These are phyloP conservation scores for Theristicus caerulescens DNA, from an alignment of 2,113 vertebrate species.

Conservation along the genomic window DNA sequence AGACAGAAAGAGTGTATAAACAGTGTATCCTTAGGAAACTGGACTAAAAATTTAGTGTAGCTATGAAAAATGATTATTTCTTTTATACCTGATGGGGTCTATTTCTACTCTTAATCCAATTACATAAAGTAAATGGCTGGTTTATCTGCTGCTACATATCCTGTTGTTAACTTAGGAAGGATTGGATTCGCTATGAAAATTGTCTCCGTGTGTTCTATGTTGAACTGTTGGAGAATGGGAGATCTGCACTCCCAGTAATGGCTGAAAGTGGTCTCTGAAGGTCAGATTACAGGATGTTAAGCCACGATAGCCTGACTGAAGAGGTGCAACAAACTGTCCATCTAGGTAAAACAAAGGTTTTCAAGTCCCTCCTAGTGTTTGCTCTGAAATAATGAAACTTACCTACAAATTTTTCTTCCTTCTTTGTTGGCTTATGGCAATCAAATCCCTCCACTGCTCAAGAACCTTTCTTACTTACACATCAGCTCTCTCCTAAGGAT, in stretches of 20 bases:
- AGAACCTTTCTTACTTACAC: background rate
- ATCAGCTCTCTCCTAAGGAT: background rate
- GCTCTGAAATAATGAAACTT: background rate
- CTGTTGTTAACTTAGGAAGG: background rate
- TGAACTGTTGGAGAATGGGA: background rate
- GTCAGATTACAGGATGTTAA: background rate
- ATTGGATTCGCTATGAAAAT: background rate
- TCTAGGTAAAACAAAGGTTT: background rate
- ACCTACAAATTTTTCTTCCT: background rate
- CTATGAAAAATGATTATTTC: background rate
- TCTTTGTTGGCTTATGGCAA: background rate
- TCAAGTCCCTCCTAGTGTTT: background rate
- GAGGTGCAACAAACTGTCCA: background rate
- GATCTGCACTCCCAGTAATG: background rate
- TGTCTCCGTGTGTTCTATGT: rapidly evolving
- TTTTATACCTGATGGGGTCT: background rate
- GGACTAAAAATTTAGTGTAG: background rate
- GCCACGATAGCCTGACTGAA: background rate
- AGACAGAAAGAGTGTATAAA: background rate
- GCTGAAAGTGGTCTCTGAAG: background rate
- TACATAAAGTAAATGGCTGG: background rate
- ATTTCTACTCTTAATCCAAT: background rate
- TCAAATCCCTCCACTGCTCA: too few species aligned
- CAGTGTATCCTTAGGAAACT: background rate
- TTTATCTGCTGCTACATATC: background rate